phyloP scores from a whole-genome alignment of 2,888 invertebrate species.

The Microctonus brassicae region DNA sequence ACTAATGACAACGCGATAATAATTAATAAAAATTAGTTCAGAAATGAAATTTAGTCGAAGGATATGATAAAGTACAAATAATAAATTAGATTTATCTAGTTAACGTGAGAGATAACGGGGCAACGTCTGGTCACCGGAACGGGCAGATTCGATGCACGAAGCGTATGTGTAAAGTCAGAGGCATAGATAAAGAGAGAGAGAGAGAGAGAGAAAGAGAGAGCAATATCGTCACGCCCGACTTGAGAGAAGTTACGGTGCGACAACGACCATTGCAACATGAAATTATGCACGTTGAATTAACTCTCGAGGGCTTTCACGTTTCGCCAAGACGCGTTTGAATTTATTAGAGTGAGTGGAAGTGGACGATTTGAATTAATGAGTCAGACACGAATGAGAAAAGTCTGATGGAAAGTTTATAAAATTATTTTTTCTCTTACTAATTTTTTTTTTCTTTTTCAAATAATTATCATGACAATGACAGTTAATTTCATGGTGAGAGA shows the following conservation, averaged over 20 bases:
- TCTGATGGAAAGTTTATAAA: slow-evolving; percentile 1
- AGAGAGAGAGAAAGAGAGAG: slow-evolving; percentile 14
- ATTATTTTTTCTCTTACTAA: not conserved
- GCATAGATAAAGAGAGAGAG: slow-evolving; percentile 12
- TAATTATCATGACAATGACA: not conserved
- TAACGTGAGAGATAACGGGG: slow-evolving; percentile 18
- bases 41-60: slow-evolving; percentile 43
- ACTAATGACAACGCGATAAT: not conserved
- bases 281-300: slow-evolving; percentile 54
- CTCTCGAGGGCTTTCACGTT: slow-evolving; percentile 56
- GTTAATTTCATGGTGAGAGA: not conserved
- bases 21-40: slow-evolving; percentile 27
- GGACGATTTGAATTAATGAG: slow-evolving; percentile 24
- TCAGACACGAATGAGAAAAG: not conserved
- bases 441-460: not conserved
- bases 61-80: slow-evolving; percentile 31
- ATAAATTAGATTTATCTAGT: slow-evolving; percentile 43
- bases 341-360: slow-evolving; percentile 29
- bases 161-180: slow-evolving; percentile 1
- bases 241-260: slow-evolving; percentile 39
- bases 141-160: not conserved
- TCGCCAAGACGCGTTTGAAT: slow-evolving; percentile 40
- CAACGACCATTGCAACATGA: slow-evolving; percentile 39
- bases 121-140: slow-evolving; percentile 8
- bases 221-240: slow-evolving; percentile 44